These are phyloP conservation scores for Botia almorhae DNA, from an alignment of 2,797 vertebrate genomes.

Conservation along the genomic window DNA sequence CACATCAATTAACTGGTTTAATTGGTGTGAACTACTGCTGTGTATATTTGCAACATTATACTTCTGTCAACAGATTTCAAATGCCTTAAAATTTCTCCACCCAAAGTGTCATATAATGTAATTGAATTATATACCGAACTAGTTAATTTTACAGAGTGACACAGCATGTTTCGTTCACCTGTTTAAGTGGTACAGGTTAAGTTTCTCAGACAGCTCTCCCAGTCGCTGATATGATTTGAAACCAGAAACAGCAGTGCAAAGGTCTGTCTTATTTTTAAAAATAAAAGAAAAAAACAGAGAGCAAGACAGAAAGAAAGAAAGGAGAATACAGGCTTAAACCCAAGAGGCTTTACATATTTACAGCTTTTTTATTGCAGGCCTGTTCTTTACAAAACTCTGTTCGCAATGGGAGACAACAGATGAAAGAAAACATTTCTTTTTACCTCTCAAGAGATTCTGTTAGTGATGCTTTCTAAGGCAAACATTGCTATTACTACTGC, in stretches of 20 bases:
- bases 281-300: background rate
- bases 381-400: background rate
- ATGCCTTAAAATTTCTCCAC: background rate
- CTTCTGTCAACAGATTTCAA: conserved; percentile 17
- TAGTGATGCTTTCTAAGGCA: background rate
- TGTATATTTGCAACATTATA: background rate
- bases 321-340: background rate
- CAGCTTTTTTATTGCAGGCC: conserved; percentile 19
- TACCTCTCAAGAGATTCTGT: background rate
- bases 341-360: conserved; percentile 1
- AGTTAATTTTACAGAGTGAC: background rate
- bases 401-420: conserved; percentile 25
- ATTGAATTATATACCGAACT: conserved; percentile 27
- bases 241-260: background rate
- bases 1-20: conserved; percentile 29
- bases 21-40: background rate
- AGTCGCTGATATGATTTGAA: conserved; percentile 5
- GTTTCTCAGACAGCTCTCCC: background rate
- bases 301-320: background rate
- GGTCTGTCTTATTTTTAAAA: conserved; percentile 5
- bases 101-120: conserved; percentile 12
- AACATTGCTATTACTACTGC: background rate
- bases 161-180: conserved; percentile 6
- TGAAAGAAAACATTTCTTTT: background rate
- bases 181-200: background rate